These are phyloP conservation scores for Salarias fasciatus DNA, from an alignment of 2,797 vertebrate species.

Conservation along the genomic window DNA sequence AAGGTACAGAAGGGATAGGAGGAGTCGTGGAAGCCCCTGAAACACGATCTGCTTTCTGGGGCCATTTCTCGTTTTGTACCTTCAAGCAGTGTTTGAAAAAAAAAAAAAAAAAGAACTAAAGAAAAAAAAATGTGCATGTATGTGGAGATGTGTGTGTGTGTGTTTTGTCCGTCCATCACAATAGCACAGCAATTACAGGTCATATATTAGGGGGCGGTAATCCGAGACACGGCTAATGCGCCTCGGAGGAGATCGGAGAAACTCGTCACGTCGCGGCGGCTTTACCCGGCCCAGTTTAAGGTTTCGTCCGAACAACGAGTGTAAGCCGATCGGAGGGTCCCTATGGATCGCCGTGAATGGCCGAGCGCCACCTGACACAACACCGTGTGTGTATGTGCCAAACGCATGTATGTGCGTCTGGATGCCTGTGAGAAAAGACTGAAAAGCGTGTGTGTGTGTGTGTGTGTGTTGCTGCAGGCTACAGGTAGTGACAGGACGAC, in stretches of 20 bases:
- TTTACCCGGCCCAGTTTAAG: slow-evolving; percentile 41
- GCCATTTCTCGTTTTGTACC: slow-evolving; percentile 7
- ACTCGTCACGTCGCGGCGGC: slow-evolving; percentile 15
- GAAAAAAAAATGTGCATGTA: not conserved
- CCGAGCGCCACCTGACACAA: not conserved
- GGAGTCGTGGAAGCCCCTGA: not conserved
- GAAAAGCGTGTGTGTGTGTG: not conserved
- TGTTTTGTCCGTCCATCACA: slow-evolving; percentile 23
- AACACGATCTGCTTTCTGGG: slow-evolving; percentile 24
- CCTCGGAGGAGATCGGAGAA: slow-evolving; percentile 14
- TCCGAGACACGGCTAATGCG: slow-evolving; percentile 39
- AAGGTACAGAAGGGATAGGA: not conserved
- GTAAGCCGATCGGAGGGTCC: slow-evolving; percentile 52
- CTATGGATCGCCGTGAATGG: slow-evolving; percentile 20
- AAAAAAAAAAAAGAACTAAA: slow-evolving; percentile 1
- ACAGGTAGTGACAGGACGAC: no score
- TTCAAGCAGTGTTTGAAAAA: slow-evolving; percentile 6
- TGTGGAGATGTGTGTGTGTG: slow-evolving; percentile 2
- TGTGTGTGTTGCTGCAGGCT: not conserved
- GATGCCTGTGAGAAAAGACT: no score
- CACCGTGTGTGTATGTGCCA: not conserved
- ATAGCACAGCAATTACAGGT: slow-evolving; percentile 36
- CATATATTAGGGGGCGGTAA: slow-evolving; percentile 38
- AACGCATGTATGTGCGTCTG: not conserved
- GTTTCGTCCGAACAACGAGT: slow-evolving; percentile 47